Evolutionary conservation across 2,113 vertebrate species (phyloP).

Genomic region (Cairina moschata): DNA sequence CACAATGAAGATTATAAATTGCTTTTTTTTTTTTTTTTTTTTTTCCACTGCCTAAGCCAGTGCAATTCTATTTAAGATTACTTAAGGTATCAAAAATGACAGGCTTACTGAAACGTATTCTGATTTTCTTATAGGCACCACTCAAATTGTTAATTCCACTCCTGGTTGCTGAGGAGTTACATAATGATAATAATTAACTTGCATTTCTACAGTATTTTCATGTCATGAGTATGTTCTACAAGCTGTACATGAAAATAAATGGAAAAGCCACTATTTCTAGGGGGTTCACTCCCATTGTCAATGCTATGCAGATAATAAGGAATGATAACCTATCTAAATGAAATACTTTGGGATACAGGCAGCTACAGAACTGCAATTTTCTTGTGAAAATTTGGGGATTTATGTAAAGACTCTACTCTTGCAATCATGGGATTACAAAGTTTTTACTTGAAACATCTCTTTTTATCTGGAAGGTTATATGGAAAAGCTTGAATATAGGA

Average conservation of each 20-base stretch:
- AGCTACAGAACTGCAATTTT: neutral
- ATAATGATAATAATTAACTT: slow-evolving; percentile 35
- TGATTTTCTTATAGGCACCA: neutral
- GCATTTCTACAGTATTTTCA: slow-evolving; percentile 10
- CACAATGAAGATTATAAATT: slow-evolving; percentile 47
- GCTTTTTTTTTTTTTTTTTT: neutral
- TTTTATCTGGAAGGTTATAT: neutral
- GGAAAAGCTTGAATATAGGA: neutral
- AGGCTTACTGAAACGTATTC: slow-evolving; percentile 32
- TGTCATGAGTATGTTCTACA: neutral
- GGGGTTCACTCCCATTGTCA: neutral
- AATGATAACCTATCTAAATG: slow-evolving; percentile 1
- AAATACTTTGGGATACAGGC: slow-evolving; percentile 4
- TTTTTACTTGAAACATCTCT: neutral
- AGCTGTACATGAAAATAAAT: neutral
- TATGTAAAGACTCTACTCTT: neutral
- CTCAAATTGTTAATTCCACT: slow-evolving; percentile 29
- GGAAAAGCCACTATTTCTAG: neutral
- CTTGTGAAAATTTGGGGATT: neutral
- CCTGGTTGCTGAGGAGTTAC: neutral
- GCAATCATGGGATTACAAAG: neutral
- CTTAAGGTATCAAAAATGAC: slow-evolving; percentile 61
- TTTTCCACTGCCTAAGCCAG: slow-evolving; percentile 9
- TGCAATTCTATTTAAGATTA: slow-evolving; percentile 53
- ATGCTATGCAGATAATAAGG: neutral